Evolutionary conservation across 1,140 invertebrate genomes (phyloP), one percentile per base, ranked within the genome.

Genomic region (Amphibalanus amphitrite): DNA sequence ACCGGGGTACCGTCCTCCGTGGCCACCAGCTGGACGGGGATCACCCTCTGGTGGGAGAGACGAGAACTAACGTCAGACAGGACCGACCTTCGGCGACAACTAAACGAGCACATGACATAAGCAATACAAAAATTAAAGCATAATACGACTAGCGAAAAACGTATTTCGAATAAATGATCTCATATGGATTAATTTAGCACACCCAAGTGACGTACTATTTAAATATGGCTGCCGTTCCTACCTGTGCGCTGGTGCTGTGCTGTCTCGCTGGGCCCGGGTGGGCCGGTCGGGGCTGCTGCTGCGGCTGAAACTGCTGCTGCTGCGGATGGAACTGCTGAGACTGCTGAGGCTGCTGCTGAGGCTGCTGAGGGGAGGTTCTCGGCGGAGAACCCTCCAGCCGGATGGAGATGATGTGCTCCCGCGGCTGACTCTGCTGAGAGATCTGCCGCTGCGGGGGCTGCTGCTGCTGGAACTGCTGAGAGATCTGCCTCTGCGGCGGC

Each of bases 221-320:
- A 38, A 38, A 15, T 38, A 38, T 38, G 33, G 4, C 4, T 38
- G 33, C 15, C 15, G 33, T 38, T 38, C 1, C 17, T 59, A 59
- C 47, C 47, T 59, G 47, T 20, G 47, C 10, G 47, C 47, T 69
- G 1, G 10, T 13, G 17, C 29, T 69, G 3, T 13, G 68, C 33
- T 69, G 89, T 90, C 79, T 90, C 89, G 70, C 86, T 83, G 70
- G 77, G 78, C 17, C 89, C 88, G 72, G 29, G 38, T 77, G 75
- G 28, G 75, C 73, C 69, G 74, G 23, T 59, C 77, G 72, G 17
- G 75, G 74, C 69, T 75, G 73, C 28, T 76, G 75, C 15, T 72
- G 71, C 29, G 72, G 70, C 6, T 73, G 73, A 29, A 74, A 74
- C 69, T 77, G 74, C 26, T 71, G 69, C n/a, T 28, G 74, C 67